Evolutionary conservation across 2,113 vertebrate genomes (phyloP), one percentile per base, ranked within the genome.

Genomic region (Aptenodytes patagonicus): DNA sequence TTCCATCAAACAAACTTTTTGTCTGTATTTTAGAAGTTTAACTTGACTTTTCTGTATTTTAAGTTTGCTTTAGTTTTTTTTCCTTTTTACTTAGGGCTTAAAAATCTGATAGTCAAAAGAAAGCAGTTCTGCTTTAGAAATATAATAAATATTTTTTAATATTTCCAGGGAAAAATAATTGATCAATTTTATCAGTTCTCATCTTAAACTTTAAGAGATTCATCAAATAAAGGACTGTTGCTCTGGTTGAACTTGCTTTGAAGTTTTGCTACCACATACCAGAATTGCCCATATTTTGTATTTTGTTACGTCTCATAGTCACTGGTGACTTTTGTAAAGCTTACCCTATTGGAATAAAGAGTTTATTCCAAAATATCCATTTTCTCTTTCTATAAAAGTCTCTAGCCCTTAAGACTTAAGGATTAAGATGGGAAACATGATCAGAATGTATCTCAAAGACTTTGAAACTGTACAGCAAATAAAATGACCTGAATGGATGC

Each of bases 1-100:
- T 94, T 81, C 64, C 92, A 90, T 93, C 96, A 97, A 97, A 95
- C 92, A 90, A 91, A 36, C 11, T 31, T 88, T 96, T 88, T 87
- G 62, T 95, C 92, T 92, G 42, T 38, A 86, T 95, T 95, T 94
- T 88, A 78, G 73, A 91, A 93, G 64, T 86, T 88, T 44, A 87
- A 47, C 52, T 87, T 20, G 4, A 86, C 7, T 87, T 95, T 95
- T 92, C 62, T 69, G 2, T 58, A 26, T 72, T 66, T 69, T 65
- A 85, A 54, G 2, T 93, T 89, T 86, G n/a, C 7, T 82, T 89
- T 78, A 77, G 7, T 14, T 46, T 54, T 17, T 54, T 60, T 46
- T 11, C 5, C 26, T 65, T 71, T 66, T 87, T 52, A 52, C 8
- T 60, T 65, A 47, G 7, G 17, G 17, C 24, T 79, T 54, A 58